Evolutionary conservation across 2,113 vertebrate genomes (phyloP).

Genomic region (Lipotes vexillifer): DNA sequence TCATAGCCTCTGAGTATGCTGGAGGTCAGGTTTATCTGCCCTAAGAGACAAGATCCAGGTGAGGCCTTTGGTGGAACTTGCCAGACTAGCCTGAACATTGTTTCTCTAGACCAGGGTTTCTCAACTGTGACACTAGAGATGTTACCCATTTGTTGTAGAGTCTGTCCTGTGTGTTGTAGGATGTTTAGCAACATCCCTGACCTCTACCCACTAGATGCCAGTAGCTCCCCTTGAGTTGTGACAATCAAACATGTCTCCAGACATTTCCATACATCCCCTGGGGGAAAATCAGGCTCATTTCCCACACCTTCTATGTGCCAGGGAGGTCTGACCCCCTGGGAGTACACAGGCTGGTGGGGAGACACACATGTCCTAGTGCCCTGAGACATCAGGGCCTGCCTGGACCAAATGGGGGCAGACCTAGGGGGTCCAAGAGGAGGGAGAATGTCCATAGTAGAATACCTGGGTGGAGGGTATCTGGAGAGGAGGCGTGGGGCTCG

Average conservation of each 20-base stretch:
- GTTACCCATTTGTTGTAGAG: not conserved
- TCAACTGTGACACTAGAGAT: not conserved
- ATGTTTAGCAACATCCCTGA: not conserved
- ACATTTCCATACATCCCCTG: not conserved
- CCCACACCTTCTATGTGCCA: not conserved
- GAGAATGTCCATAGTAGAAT: not conserved
- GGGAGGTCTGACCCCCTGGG: too few species aligned
- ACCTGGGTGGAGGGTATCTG: not conserved
- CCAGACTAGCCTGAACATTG: not conserved
- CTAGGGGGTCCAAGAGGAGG: not conserved
- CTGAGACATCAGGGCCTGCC: not conserved
- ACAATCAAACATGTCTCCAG: not conserved
- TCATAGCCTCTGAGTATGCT: not conserved
- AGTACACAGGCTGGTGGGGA: not conserved
- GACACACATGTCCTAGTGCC: rapidly evolving
- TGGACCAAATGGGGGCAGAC: too few species aligned
- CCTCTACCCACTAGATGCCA: not conserved
- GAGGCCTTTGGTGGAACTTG: not conserved
- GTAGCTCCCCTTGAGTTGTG: not conserved
- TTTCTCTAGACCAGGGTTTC: not conserved
- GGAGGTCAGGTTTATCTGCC: not conserved
- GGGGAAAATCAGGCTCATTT: not conserved
- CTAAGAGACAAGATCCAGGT: not conserved
- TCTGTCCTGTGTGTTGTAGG: not conserved
- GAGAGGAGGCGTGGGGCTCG: not conserved